phyloP scores from a whole-genome alignment of 1,140 invertebrate genomes.

The Oreohelix idahoensis region DNA sequence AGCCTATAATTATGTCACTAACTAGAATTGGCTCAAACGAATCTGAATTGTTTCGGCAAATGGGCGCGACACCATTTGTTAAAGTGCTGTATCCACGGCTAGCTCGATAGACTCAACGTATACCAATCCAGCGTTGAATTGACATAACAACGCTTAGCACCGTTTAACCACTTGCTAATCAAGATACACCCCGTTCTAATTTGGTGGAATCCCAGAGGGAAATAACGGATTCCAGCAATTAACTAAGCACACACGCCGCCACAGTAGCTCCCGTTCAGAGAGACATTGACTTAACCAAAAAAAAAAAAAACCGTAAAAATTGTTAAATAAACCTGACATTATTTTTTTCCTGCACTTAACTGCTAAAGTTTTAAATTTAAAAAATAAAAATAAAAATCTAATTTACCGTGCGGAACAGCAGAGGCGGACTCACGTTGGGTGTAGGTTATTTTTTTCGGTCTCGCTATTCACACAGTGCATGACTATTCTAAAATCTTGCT shows the following conservation, averaged over 20 bases:
- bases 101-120: too few relatives aligned
- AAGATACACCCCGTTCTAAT: conserved; percentile 12
- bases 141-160: not conserved
- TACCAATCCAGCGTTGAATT: not conserved
- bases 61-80: too few relatives aligned
- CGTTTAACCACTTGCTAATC: conserved; percentile 7
- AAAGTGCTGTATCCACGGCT: too few relatives aligned
- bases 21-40: too few relatives aligned
- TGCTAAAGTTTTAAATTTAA: not conserved
- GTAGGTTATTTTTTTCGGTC: too few relatives aligned
- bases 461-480: too few relatives aligned
- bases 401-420: not conserved
- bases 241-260: not conserved
- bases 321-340: not conserved
- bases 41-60: too few relatives aligned
- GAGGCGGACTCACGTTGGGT: too few relatives aligned
- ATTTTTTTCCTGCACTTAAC: not conserved
- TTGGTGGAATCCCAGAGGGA: conserved; percentile 7
- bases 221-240: conserved; percentile 15
- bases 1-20: too few relatives aligned
- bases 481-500: too few relatives aligned
- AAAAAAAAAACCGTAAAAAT: too few relatives aligned
- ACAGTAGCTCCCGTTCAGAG: not conserved
- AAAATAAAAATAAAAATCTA: not conserved
- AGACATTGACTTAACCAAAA: not conserved